Evolutionary conservation across 2,113 vertebrate genomes (phyloP).

Genomic region (Prinia subflava): DNA sequence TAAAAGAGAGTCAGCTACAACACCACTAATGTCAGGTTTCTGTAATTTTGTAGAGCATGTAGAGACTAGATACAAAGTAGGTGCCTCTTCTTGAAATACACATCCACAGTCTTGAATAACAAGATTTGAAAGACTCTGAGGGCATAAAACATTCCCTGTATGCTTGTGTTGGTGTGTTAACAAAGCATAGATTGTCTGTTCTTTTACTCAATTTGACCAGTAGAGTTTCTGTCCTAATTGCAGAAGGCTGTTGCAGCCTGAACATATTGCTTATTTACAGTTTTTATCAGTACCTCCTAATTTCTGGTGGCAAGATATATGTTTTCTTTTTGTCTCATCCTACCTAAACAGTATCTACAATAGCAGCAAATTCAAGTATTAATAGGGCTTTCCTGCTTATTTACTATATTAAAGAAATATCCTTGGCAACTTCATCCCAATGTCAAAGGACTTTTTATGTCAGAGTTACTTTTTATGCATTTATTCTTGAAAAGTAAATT

Average conservation of each 20-base stretch:
- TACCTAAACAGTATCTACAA: neutral
- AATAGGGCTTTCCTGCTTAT: neutral
- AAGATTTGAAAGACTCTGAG: neutral
- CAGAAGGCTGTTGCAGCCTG: neutral
- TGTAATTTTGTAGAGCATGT: neutral
- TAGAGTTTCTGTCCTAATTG: neutral
- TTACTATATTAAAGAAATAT: neutral
- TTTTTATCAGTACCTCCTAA: neutral
- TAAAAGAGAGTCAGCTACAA: neutral
- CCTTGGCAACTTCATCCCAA: neutral
- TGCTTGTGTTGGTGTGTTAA: neutral
- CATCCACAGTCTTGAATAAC: neutral
- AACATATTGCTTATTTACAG: neutral
- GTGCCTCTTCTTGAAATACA: neutral
- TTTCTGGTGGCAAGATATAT: neutral
- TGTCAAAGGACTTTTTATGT: neutral
- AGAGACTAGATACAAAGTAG: neutral
- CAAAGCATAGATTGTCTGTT: neutral
- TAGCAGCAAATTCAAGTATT: neutral
- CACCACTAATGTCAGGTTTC: neutral
- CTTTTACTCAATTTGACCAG: neutral
- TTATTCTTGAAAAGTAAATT: neutral
- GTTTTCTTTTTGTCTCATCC: neutral
- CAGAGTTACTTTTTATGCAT: neutral
- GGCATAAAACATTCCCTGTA: neutral